Percentiles rank a stretch among this genome's conserved stretches.
Evolutionary conservation across 2,888 invertebrate species (phyloP).

Genomic region (Harmothoe impar): DNA sequence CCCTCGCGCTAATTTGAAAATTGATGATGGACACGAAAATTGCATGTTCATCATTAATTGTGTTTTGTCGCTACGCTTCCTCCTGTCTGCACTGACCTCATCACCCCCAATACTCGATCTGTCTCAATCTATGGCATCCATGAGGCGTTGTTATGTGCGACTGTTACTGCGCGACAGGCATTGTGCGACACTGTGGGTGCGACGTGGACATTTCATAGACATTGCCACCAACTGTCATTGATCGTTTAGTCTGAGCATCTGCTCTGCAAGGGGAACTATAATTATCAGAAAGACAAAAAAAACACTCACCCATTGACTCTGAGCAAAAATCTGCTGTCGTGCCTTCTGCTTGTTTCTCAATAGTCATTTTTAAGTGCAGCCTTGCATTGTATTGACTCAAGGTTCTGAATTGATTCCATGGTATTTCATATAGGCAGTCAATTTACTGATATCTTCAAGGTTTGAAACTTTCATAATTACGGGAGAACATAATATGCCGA

Average conservation of each 20-base stretch:
- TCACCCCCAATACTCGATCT: slow-evolving; percentile 20
- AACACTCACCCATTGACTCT: not conserved
- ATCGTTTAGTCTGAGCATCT: not conserved
- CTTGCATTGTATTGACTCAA: too few relatives aligned
- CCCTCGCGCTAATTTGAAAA: slow-evolving; percentile 59
- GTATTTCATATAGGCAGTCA: too few relatives aligned
- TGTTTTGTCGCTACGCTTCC: slow-evolving; percentile 36
- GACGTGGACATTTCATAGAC: not conserved
- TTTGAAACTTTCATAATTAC: too few relatives aligned
- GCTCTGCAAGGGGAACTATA: slow-evolving; percentile 17
- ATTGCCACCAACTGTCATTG: not conserved
- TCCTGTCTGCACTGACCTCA: not conserved
- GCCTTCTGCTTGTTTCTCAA: too few relatives aligned
- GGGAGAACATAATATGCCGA: too few relatives aligned
- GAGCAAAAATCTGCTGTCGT: too few relatives aligned
- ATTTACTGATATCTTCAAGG: too few relatives aligned
- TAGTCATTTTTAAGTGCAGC: too few relatives aligned
- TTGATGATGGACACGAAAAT: slow-evolving; percentile 61
- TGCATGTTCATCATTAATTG: slow-evolving; percentile 60
- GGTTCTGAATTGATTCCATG: too few relatives aligned
- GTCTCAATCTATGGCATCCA: slow-evolving; percentile 36
- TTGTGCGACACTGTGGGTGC: not conserved
- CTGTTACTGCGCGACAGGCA: not conserved
- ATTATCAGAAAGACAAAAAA: slow-evolving; percentile 1
- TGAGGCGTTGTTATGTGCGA: not conserved